phyloP scores from a whole-genome alignment of 2,797 vertebrate genomes.

The Anguilla marmorata region DNA sequence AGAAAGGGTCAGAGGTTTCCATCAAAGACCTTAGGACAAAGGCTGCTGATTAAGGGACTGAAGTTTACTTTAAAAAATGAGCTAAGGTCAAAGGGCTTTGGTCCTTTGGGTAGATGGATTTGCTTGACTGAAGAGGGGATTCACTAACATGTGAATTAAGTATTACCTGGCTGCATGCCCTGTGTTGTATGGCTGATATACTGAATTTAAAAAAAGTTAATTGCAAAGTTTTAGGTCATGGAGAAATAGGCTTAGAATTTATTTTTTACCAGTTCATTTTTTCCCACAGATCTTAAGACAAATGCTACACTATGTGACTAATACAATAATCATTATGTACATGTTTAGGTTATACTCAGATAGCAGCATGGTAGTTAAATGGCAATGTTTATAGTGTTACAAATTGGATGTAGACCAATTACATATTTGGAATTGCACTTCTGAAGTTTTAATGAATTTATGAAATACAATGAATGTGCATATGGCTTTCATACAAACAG shows the following conservation, averaged over 20 bases:
- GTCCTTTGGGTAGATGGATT: background rate
- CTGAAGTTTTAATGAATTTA: background rate
- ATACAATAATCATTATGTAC: background rate
- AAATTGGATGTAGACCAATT: constrained; percentile 4
- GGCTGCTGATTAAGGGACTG: background rate
- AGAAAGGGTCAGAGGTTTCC: background rate
- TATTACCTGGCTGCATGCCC: background rate
- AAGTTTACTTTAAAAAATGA: background rate
- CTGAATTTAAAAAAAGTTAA: background rate
- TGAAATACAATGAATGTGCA: background rate
- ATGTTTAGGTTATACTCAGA: background rate
- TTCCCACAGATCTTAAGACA: background rate
- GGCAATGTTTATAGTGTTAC: background rate
- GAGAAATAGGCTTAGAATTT: background rate
- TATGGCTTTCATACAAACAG: background rate
- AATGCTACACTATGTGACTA: background rate
- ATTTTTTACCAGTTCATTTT: background rate
- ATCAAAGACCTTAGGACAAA: background rate
- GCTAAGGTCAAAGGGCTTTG: background rate
- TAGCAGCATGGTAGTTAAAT: constrained; percentile 1
- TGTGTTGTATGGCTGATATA: background rate
- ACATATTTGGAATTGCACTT: background rate
- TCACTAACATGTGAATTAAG: background rate
- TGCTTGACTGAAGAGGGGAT: background rate
- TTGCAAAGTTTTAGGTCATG: background rate